Evolutionary conservation across 2,797 vertebrate species (phyloP), one percentile per base, ranked within the genome.

Genomic region (Botia kubotai): DNA sequence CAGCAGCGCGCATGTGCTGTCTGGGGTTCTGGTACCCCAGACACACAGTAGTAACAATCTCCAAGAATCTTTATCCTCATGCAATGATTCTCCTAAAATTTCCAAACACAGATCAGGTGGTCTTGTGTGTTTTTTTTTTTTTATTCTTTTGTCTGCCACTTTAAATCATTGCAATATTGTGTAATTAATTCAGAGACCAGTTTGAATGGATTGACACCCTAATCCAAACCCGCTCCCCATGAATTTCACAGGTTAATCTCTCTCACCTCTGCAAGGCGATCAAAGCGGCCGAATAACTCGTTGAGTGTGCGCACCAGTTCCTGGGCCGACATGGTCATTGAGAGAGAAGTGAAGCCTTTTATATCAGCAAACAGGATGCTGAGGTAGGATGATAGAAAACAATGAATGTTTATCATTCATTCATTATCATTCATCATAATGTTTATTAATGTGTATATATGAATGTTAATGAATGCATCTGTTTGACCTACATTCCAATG

Each of bases 11-110:
- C 96, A 3, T 97, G 96, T 72, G 95, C 96, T 0, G 91, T 86
- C 43, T 96, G 93, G 26, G 96, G 96, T 88, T 97, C 96, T 0
- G 96, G 96, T 66, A 96, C 96, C 3, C 96, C 96, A 0, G 96
- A 96, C 50, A 97, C 96, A 0, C 96, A 97, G 82, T 97, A 97
- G 60, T 97, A 97, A 80, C 96, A 97, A 86, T 97, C 96, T 0
- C 96, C 96, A 89, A 97, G 88, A 69, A 96, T 97, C 89, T 96
- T 97, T 82, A 97, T 97, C 77, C 97, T 96, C 92, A 97, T 92
- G 14, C 96, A 97, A 69, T 93, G 94, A 21, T 97, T 96, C 92
- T 97, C 96, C 96, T 97, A 85, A 57, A 55, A 63, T 53, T 52
- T 70, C 0, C 13, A 60, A n/a, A 48, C 23, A 26, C 23, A 26